Conservation (phyloP, 1,140 invertebrate species). For the Cardiocondyla obscurior region DNA sequence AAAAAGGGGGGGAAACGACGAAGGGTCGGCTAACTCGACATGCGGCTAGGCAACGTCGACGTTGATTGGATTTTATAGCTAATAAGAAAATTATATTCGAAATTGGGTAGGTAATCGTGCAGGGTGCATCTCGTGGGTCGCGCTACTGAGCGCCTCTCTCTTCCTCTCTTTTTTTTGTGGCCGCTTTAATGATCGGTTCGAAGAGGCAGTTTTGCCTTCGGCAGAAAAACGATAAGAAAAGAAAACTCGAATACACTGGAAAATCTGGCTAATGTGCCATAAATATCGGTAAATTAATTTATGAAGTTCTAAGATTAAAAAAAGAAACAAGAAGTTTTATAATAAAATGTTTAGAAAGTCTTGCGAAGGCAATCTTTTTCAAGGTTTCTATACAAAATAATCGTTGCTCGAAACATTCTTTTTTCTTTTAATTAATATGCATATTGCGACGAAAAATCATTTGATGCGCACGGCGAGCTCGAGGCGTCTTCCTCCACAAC, state of each 20-base stretch:
- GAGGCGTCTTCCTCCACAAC: no score
- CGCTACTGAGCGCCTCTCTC: conserved; percentile 27
- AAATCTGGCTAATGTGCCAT: neutral
- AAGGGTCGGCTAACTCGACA: conserved; percentile 64
- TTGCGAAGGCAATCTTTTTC: neutral
- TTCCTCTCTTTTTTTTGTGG: conserved; percentile 39
- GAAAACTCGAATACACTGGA: neutral
- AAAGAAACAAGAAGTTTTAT: neutral
- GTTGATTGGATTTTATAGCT: conserved; percentile 83
- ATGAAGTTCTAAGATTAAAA: neutral
- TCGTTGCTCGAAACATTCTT: neutral
- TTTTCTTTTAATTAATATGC: neutral
- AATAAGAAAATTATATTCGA: conserved; percentile 84
- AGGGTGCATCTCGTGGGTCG: conserved; percentile 65
- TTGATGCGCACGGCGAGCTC: no score
- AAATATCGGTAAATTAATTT: conserved; percentile 11
- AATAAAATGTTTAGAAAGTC: neutral
- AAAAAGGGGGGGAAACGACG: conserved; percentile 45
- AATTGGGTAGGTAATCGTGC: conserved; percentile 81
- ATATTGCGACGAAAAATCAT: neutral
- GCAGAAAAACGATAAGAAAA: conserved; percentile 62
- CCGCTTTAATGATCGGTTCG: conserved; percentile 50
- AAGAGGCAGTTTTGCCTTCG: conserved; percentile 50
- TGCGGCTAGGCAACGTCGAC: conserved; percentile 66
- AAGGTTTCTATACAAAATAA: neutral